Conservation (phyloP, 2,113 vertebrate genomes). For the Arenaria interpres region DNA sequence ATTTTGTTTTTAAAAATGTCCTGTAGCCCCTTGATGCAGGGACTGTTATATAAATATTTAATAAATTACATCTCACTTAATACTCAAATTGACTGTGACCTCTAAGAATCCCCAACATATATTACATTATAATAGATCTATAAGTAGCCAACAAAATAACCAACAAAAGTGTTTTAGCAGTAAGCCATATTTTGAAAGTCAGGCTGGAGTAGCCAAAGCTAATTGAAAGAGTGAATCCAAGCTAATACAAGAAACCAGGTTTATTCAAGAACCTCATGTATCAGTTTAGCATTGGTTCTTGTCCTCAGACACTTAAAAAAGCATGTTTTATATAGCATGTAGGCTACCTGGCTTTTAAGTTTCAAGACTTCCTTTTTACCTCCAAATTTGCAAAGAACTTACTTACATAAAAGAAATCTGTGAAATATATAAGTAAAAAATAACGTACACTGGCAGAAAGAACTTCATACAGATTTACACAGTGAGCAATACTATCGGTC, state of each 20-base stretch:
- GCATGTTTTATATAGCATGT: not conserved
- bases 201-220: not conserved
- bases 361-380: not conserved
- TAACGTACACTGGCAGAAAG: not conserved
- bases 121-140: not conserved
- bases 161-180: not conserved
- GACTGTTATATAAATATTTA: not conserved
- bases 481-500: not conserved
- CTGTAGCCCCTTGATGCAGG: not conserved
- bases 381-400: not conserved
- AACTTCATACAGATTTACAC: not conserved
- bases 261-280: not conserved
- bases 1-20: not conserved
- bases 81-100: not conserved
- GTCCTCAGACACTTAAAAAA: not conserved
- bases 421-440: not conserved
- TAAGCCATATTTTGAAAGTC: not conserved
- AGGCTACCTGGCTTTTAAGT: not conserved
- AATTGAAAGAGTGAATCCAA: not conserved
- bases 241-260: not conserved
- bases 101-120: not conserved
- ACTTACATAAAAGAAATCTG: not conserved
- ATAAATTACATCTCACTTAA: not conserved
- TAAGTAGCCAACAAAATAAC: not conserved
- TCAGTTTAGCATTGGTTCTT: not conserved